Conservation (phyloP, 2,113 vertebrate species). For the Hymenochirus boettgeri region DNA sequence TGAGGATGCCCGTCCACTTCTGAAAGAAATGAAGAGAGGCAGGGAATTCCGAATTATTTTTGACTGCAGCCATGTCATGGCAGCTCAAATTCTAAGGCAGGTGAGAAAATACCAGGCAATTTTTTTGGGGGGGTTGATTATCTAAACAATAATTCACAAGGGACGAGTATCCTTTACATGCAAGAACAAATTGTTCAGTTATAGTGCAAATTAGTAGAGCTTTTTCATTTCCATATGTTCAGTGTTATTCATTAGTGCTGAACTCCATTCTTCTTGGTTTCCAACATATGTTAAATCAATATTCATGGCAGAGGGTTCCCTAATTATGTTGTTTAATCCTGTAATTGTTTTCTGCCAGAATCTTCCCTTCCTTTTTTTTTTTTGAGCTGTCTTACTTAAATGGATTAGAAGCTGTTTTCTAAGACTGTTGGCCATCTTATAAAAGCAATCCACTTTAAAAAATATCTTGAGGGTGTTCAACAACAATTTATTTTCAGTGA, state of each 20-base stretch:
- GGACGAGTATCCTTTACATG: no score
- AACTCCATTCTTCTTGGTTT: conserved; percentile 21
- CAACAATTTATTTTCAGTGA: no score
- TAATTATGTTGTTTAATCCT: conserved; percentile 60
- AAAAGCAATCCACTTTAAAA: no score
- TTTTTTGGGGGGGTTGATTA: no score
- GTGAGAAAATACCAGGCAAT: conserved; percentile 51
- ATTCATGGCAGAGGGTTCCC: conserved; percentile 29
- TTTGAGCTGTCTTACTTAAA: background rate
- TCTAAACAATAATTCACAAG: no score
- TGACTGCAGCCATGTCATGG: conserved; percentile 93
- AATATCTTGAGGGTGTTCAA: no score
- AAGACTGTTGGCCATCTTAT: no score
- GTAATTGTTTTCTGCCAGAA: conserved; percentile 15
- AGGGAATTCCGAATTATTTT: conserved; percentile 97
- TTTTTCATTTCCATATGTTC: conserved; percentile 17
- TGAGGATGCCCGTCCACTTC: conserved; percentile 80
- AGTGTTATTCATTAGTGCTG: conserved; percentile 28
- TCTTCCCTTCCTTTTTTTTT: background rate
- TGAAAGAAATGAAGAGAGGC: conserved; percentile 97
- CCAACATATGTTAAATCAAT: conserved; percentile 26
- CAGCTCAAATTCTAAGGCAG: conserved; percentile 95
- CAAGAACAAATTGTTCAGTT: no score
- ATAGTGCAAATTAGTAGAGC: no score
- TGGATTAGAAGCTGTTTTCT: background rate